A percentile compares a stretch with the other conserved stretches of the same genome.
These are phyloP conservation scores for Sparus aurata DNA, from an alignment of 2,797 vertebrate species.

Conservation along the genomic window DNA sequence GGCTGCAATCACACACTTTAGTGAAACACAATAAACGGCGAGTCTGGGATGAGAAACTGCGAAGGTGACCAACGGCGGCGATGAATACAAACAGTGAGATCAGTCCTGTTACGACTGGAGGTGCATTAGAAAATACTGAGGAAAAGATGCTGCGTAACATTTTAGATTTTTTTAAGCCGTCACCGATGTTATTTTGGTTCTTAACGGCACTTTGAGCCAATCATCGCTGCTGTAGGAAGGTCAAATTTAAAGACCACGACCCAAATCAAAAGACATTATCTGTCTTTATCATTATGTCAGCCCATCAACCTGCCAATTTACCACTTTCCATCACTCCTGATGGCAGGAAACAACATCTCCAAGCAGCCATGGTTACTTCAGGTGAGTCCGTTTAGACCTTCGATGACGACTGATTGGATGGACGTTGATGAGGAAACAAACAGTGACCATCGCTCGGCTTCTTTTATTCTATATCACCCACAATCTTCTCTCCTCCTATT, in stretches of 20 bases:
- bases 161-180: background rate
- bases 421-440: too few relatives aligned
- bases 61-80: conserved; percentile 54
- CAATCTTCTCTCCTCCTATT: background rate
- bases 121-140: conserved; percentile 11
- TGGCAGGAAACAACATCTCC: too few relatives aligned
- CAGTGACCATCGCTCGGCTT: too few relatives aligned
- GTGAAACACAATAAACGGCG: conserved; percentile 58
- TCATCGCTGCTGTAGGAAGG: background rate
- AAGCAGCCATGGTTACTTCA: too few relatives aligned
- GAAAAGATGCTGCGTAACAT: background rate
- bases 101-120: conserved; percentile 25
- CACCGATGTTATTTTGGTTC: background rate
- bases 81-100: conserved; percentile 46
- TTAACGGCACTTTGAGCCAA: background rate
- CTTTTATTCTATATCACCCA: background rate
- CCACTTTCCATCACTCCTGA: background rate
- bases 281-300: too few relatives aligned
- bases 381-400: too few relatives aligned
- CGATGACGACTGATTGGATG: too few relatives aligned
- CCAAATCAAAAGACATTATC: background rate
- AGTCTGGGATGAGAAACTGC: conserved; percentile 58
- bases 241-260: conserved; percentile 10
- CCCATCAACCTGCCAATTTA: background rate
- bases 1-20: conserved; percentile 66